Evolutionary conservation across 2,888 invertebrate species (phyloP), one percentile per base, ranked within the genome.

Genomic region (Philonicus albiceps): DNA sequence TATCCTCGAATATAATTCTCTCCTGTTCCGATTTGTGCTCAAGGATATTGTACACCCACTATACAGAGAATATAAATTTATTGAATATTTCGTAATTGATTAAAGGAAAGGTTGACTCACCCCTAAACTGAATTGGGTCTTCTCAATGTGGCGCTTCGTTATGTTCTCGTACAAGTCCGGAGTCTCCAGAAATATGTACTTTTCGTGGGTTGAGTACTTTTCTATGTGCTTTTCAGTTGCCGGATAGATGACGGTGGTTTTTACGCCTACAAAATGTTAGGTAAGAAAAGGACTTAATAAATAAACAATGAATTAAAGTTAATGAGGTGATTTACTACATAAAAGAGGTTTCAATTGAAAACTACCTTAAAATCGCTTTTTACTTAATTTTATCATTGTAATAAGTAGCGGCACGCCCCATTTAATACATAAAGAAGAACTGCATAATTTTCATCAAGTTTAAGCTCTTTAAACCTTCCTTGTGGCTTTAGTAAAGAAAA

Each of bases 1-100:
- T 89, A 91, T 98, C 97, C 91, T 97, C 96, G 91, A 95, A 96
- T 6, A 98, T 93, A 78, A 99, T 95, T 88, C 97, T 94, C 31
- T 99, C 98, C 2, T 94, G 93, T 93, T 99, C 99, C 76, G 96
- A 95, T 91, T 96, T 97, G 90, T 98, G 97, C 86, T 98, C 96
- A 85, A 99, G 92, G 88, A 99, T 98, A 91, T 99, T 99, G 92
- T 97, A 96, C 0, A 99, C 96, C 99, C 99, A 99, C 97, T 98
- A 93, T 27, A 88, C n/a, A 88, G 43, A n/a, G 19, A 85, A 88
- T 76, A 88, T 86, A 88, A 88, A 88, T n/a, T 55, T 1, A 22
- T 27, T 27, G 8, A 27, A 22, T 3, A 2, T 64, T 22, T 64
- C 11, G 13, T 43, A 43, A 43, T 43, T 43, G 40, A 13, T 8